Percentiles rank a stretch among this genome's conserved stretches.
phyloP scores from a whole-genome alignment of 92 coral and sea anemone genomes.

The Siderastrea radians region DNA sequence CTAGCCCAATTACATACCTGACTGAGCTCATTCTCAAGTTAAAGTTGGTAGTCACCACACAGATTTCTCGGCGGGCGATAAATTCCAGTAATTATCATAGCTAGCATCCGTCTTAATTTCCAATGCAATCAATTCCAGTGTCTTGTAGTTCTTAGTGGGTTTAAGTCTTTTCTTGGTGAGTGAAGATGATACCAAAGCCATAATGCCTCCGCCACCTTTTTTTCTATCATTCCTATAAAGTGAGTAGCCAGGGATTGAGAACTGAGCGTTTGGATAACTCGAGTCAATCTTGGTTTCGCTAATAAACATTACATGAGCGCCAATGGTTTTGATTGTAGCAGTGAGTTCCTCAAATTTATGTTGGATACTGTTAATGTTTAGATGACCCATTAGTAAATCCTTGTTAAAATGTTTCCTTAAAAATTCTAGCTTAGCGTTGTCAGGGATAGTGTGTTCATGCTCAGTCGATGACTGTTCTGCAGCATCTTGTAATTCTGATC shows the following conservation, averaged over 20 bases:
- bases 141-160: slow-evolving; percentile 21
- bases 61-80: slow-evolving; percentile 67
- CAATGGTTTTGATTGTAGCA: slow-evolving; percentile 15
- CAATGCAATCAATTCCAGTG: slow-evolving; percentile 55
- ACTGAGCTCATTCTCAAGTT: slow-evolving; percentile 64
- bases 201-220: slow-evolving; percentile 70
- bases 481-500: slow-evolving; percentile 21
- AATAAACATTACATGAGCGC: slow-evolving; percentile 49
- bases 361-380: slow-evolving; percentile 51
- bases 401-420: slow-evolving; percentile 31
- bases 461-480: slow-evolving; percentile 1
- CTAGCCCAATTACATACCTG: slow-evolving; percentile 68
- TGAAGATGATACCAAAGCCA: slow-evolving; percentile 60
- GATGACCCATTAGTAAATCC: slow-evolving; percentile 37
- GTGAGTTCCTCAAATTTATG: slow-evolving; percentile 56
- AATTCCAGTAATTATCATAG: slow-evolving; percentile 52
- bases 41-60: slow-evolving; percentile 38
- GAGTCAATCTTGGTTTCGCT: slow-evolving; percentile 68
- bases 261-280: slow-evolving; percentile 64
- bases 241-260: slow-evolving; percentile 54
- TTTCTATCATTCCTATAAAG: slow-evolving; percentile 61
- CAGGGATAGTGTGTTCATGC: slow-evolving; percentile 6
- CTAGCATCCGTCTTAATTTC: slow-evolving; percentile 33
- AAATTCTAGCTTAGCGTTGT: slow-evolving; percentile 32
- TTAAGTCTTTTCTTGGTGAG: slow-evolving; percentile 41